phyloP scores from a whole-genome alignment of 2,888 invertebrate genomes.

The Amiota minor region DNA sequence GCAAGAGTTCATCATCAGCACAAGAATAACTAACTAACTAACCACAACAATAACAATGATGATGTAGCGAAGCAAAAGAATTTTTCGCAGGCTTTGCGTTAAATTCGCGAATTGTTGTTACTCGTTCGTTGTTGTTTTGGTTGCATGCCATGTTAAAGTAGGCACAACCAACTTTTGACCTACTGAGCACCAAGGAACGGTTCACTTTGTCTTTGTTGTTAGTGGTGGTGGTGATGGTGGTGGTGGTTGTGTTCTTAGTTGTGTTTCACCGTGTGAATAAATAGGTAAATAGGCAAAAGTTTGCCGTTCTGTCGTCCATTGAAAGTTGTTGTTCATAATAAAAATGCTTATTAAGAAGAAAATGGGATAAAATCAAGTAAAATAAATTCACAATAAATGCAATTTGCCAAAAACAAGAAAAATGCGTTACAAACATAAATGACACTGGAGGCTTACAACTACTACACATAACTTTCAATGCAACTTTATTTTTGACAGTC shows the following conservation, averaged over 20 bases:
- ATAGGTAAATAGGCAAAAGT: conserved; percentile 14
- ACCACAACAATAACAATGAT: conserved; percentile 42
- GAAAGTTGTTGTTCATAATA: no score
- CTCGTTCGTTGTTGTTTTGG: conserved; percentile 13
- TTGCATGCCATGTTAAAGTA: conserved; percentile 6
- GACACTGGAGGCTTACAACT: no score
- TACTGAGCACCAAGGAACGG: conserved; percentile 41
- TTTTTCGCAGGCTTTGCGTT: conserved; percentile 21
- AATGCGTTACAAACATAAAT: no score
- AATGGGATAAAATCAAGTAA: no score
- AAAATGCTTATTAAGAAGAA: no score
- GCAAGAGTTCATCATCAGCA: conserved; percentile 43
- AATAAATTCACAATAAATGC: no score
- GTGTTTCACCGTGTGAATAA: conserved; percentile 32
- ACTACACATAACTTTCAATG: no score
- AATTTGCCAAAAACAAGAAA: no score
- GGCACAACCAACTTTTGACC: conserved; percentile 48
- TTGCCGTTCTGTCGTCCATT: no score
- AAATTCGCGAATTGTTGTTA: conserved; percentile 25
- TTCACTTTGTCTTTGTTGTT: conserved; percentile 35
- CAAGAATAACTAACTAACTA: conserved; percentile 45
- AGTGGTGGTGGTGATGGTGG: not conserved
- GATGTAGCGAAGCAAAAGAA: conserved; percentile 20
- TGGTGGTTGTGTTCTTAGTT: conserved; percentile 35
- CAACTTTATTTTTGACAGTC: no score